Evolutionary conservation across 1,140 invertebrate genomes (phyloP), one percentile per base, ranked within the genome.

Genomic region (Campoletis sonorensis): DNA sequence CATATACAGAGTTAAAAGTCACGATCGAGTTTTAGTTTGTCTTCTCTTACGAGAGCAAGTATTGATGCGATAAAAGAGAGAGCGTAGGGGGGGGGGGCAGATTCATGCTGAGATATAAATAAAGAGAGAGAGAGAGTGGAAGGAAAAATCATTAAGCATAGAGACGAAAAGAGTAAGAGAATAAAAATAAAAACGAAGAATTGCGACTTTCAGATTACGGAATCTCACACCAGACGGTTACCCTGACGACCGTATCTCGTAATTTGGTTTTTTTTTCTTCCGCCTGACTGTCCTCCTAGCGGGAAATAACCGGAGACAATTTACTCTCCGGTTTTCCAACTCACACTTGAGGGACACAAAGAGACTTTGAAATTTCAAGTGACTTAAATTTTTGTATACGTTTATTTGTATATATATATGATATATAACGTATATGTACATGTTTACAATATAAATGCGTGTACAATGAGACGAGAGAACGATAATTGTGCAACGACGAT

Each of bases 391-490:
- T 67, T 5, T 67, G 10, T 67, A 67, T 67, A 67, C 15, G 21
- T 33, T 33, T 33, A 33, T 33, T 33, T 33, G 7, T 54, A 3
- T 3, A 15, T 54, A 54, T 54, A 54, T 54, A 16, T 16, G 21
- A 27, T 15, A 67, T 67, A 67, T 67, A 67, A 45, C 40, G 40
- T 45, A 11, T 45, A 45, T 45, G 11, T 13, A 45, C 40, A 13
- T 45, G 40, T 1, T 1, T 45, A 11, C 15, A n/a, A 23, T 67
- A 26, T 11, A 67, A 2, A 27, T 67, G 61, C 21, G 61, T 26
- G 23, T 73, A 51, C 72, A 49, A 76, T 76, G 72, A 76, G 72
- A 58, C 45, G 72, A 33, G 72, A 76, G 51, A 51, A 76, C 18
- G 72, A 76, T 45, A 58, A 76, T 8, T 73, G 16, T 23, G n/a